Conservation (phyloP, 1,140 invertebrate genomes). For the Caenorhabditis brenneri region DNA sequence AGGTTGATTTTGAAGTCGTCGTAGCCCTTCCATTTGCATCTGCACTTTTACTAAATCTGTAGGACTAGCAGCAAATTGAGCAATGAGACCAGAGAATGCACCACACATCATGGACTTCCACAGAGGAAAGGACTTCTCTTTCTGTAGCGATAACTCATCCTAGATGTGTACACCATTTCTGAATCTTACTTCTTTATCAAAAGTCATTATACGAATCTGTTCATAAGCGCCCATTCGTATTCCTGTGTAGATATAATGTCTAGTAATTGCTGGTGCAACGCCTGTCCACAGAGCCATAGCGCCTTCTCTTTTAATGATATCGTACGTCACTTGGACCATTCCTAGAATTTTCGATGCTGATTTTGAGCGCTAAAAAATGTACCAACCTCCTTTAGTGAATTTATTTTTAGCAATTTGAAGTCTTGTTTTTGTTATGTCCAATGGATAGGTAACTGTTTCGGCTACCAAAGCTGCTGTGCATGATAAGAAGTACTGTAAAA, state of each 20-base stretch:
- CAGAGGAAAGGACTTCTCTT: conserved; percentile 30
- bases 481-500: conserved; percentile 76
- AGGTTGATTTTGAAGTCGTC: conserved; percentile 80
- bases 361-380: neutral
- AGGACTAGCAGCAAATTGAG: conserved; percentile 86
- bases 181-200: conserved; percentile 69
- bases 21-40: conserved; percentile 87
- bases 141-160: neutral
- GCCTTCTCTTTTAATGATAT: conserved; percentile 76
- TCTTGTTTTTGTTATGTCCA: conserved; percentile 89
- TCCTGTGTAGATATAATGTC: conserved; percentile 79
- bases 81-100: conserved; percentile 81
- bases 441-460: conserved; percentile 86
- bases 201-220: conserved; percentile 73
- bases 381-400: conserved; percentile 71
- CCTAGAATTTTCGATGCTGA: too few relatives aligned
- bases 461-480: conserved; percentile 78
- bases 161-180: too few relatives aligned
- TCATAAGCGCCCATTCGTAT: conserved; percentile 75
- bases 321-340: conserved; percentile 79
- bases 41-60: conserved; percentile 88
- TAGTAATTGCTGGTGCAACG: conserved; percentile 83
- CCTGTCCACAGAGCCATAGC: conserved; percentile 84
- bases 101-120: conserved; percentile 79
- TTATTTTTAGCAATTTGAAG: conserved; percentile 78